These are phyloP conservation scores for Spheniscus humboldti DNA, from an alignment of 2,797 vertebrate genomes.

Conservation along the genomic window DNA sequence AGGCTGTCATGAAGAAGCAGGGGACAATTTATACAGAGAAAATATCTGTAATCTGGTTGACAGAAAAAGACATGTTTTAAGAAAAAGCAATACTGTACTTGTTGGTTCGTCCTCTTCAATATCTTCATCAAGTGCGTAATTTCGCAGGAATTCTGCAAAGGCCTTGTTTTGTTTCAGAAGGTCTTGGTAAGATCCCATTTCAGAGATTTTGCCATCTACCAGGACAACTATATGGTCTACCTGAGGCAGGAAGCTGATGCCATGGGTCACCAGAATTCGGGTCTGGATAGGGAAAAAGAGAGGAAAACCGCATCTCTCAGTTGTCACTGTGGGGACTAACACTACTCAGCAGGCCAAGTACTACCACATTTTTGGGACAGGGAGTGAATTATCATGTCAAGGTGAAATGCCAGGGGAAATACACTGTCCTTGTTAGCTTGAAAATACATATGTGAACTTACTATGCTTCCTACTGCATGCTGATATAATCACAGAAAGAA, in stretches of 20 bases:
- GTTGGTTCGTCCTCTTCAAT: constrained; percentile 79
- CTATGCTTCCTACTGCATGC: neutral
- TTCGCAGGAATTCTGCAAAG: constrained; percentile 92
- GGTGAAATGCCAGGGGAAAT: neutral
- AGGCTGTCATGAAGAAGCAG: neutral
- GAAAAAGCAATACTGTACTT: constrained; percentile 58
- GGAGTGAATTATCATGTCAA: neutral
- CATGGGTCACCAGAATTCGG: constrained; percentile 90
- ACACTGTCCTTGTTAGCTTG: neutral
- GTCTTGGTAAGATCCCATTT: constrained; percentile 90
- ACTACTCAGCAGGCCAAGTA: neutral
- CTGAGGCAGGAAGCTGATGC: constrained; percentile 93
- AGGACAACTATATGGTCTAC: constrained; percentile 90
- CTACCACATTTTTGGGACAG: neutral
- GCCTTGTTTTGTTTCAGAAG: constrained; percentile 85
- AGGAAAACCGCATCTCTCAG: neutral
- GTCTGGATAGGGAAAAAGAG: constrained; percentile 75
- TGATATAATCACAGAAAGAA: neutral
- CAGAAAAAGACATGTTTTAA: neutral
- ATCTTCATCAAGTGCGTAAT: constrained; percentile 83
- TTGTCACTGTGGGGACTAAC: neutral
- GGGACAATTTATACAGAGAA: neutral
- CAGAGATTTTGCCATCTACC: constrained; percentile 87
- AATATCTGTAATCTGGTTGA: neutral
- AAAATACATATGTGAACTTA: neutral